These are phyloP conservation scores for Cryptus viduatorius DNA, from an alignment of 2,888 invertebrate species.

Conservation along the genomic window DNA sequence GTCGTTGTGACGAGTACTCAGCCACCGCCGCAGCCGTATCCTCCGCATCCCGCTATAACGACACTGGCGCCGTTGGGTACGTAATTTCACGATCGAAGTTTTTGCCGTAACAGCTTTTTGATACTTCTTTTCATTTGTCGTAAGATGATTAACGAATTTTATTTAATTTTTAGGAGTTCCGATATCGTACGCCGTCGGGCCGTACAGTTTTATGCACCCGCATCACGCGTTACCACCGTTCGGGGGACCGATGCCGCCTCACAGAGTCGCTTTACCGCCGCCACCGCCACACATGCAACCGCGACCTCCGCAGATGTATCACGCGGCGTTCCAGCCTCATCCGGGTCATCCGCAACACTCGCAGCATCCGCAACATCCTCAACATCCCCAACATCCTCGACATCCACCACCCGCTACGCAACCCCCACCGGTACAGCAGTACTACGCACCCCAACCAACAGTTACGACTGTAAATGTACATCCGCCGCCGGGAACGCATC, in stretches of 20 bases:
- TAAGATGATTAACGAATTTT: not conserved
- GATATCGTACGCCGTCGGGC: conserved; percentile 87
- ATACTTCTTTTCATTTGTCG: conserved; percentile 3
- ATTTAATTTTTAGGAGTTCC: conserved; percentile 83
- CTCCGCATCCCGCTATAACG: conserved; percentile 87
- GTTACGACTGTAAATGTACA: conserved; percentile 81
- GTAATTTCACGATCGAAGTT: conserved; percentile 22
- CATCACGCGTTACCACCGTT: conserved; percentile 86
- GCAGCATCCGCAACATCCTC: conserved; percentile 85
- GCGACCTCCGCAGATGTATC: conserved; percentile 86
- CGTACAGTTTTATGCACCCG: conserved; percentile 91
- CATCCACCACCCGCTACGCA: conserved; percentile 85
- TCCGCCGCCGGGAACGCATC: conserved; percentile 83
- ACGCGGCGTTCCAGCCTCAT: conserved; percentile 84
- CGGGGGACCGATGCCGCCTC: conserved; percentile 86
- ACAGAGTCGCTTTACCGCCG: conserved; percentile 85
- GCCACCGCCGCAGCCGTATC: conserved; percentile 86
- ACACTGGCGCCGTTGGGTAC: conserved; percentile 87
- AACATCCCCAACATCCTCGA: conserved; percentile 79
- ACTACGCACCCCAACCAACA: conserved; percentile 82
- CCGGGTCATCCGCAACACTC: conserved; percentile 81
- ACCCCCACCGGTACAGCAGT: conserved; percentile 86
- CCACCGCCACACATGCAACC: conserved; percentile 85
- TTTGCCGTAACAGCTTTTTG: too few relatives aligned
- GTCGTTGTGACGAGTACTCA: conserved; percentile 86